Percentiles rank a stretch among this genome's conserved stretches.
Evolutionary conservation across 2,888 invertebrate genomes (phyloP).

Genomic region (Spialia ferax): DNA sequence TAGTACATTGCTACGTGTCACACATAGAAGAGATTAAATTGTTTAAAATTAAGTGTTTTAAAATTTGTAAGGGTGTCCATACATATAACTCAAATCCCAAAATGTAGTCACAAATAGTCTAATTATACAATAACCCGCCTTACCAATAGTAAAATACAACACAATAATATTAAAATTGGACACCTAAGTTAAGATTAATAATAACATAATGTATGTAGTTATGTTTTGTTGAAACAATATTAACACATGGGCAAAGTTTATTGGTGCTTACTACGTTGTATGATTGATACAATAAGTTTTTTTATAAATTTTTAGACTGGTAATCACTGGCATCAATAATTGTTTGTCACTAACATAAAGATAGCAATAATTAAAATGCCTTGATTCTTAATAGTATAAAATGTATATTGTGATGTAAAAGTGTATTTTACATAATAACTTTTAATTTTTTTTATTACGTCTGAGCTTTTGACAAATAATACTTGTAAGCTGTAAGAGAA

Average conservation of each 20-base stretch:
- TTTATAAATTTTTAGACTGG: neutral
- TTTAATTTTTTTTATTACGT: neutral
- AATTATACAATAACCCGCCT: no score
- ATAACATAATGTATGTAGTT: no score
- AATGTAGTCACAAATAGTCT: no score
- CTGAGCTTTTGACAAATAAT: neutral
- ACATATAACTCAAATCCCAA: no score
- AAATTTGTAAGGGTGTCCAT: no score
- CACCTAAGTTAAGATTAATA: neutral
- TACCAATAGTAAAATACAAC: no score
- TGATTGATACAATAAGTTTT: neutral
- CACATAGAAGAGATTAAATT: no score
- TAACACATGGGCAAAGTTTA: neutral
- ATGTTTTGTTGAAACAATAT: neutral
- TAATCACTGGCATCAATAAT: neutral
- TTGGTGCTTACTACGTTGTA: neutral
- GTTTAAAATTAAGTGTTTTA: no score
- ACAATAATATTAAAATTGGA: neutral
- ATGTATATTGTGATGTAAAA: neutral
- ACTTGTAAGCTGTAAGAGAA: no score
- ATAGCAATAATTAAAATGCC: slow-evolving; percentile 4
- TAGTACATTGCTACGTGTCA: no score
- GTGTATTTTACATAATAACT: slow-evolving; percentile 2
- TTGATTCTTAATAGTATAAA: neutral
- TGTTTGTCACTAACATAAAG: neutral